Evolutionary conservation across 2,888 invertebrate species (phyloP).

Genomic region (Cryptocheilus praepositus): DNA sequence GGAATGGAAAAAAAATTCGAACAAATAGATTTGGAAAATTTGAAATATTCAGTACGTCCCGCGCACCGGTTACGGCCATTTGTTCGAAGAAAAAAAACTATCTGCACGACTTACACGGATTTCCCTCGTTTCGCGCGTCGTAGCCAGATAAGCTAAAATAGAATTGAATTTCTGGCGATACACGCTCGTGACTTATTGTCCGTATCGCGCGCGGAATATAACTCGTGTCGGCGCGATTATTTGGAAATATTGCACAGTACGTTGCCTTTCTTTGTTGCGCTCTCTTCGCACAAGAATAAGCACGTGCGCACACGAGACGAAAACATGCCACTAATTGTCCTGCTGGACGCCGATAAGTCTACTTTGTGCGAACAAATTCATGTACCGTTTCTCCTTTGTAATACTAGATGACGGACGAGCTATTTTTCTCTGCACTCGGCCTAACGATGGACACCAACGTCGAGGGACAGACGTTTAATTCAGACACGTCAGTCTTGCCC

Average conservation of each 20-base stretch:
- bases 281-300: background rate
- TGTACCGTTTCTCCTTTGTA: background rate
- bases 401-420: conserved; percentile 70
- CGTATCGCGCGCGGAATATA: conserved; percentile 22
- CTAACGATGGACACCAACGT: conserved; percentile 57
- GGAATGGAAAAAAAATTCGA: too few species aligned
- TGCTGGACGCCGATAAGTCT: too few species aligned
- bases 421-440: conserved; percentile 70
- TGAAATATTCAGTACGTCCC: too few species aligned
- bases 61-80: too few species aligned
- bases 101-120: background rate
- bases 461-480: conserved; percentile 55
- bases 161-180: conserved; percentile 43
- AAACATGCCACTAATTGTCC: too few species aligned
- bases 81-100: background rate
- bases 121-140: conserved; percentile 21
- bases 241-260: conserved; percentile 7
- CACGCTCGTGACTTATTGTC: conserved; percentile 27
- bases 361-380: too few species aligned
- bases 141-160: conserved; percentile 38
- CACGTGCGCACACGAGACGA: too few species aligned
- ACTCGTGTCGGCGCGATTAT: conserved; percentile 28
- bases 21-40: too few species aligned
- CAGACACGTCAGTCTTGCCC: conserved; percentile 40
- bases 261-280: conserved; percentile 4